These are phyloP conservation scores for Marronus borbonicus DNA, from an alignment of 2,888 invertebrate genomes.

Conservation along the genomic window DNA sequence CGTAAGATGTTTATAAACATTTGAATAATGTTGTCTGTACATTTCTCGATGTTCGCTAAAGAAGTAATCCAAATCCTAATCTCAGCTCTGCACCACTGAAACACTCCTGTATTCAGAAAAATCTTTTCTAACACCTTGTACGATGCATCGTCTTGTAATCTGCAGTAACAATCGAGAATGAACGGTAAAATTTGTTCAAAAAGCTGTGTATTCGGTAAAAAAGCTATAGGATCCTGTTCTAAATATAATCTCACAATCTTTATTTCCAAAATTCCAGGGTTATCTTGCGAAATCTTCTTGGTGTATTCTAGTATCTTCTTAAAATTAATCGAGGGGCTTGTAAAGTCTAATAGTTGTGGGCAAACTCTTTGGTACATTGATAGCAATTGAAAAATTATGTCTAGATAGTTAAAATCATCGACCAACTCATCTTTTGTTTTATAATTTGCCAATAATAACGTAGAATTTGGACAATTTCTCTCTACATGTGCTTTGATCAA, in stretches of 20 bases:
- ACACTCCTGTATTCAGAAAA: conserved; percentile 77
- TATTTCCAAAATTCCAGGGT: conserved; percentile 62
- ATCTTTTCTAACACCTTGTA: conserved; percentile 70
- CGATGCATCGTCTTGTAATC: conserved; percentile 65
- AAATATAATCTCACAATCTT: conserved; percentile 69
- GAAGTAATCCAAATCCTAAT: conserved; percentile 76
- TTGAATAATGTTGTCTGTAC: conserved; percentile 60
- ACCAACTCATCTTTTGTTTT: conserved; percentile 49
- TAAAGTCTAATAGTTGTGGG: conserved; percentile 70
- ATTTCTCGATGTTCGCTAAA: conserved; percentile 61
- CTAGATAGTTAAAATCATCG: conserved; percentile 58
- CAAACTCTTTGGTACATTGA: conserved; percentile 72
- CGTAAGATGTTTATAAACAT: conserved; percentile 61
- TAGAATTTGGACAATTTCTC: conserved; percentile 66
- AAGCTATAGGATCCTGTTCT: conserved; percentile 65
- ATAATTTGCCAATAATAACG: conserved; percentile 66
- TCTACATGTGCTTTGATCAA: conserved; percentile 56
- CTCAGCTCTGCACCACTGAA: conserved; percentile 78
- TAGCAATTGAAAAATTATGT: conserved; percentile 73
- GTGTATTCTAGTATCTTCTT: conserved; percentile 29
- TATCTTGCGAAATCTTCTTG: conserved; percentile 4
- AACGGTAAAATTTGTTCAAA: conserved; percentile 60
- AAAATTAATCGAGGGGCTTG: conserved; percentile 33
- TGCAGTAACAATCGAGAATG: conserved; percentile 69
- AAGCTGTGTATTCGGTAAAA: conserved; percentile 61